A percentile compares a stretch with the other conserved stretches of the same genome.
phyloP scores from a whole-genome alignment of 2,797 vertebrate genomes.

The Paratrypauchen microcephalus region DNA sequence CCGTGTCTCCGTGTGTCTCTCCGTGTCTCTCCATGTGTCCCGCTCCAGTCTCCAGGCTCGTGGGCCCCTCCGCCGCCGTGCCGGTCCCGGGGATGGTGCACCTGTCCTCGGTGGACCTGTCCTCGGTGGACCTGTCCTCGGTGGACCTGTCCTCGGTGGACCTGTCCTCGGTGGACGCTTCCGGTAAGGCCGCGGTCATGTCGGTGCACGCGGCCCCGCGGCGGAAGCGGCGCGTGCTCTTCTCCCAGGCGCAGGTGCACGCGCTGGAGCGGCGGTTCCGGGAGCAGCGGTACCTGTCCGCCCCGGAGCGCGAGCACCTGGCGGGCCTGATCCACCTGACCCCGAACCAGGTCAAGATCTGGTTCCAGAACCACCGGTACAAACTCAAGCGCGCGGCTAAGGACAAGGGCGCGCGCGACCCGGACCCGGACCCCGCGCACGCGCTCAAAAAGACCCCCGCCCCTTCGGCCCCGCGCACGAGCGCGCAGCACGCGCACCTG shows the following conservation, averaged over 20 bases:
- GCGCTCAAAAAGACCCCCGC: background rate
- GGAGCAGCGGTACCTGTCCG: constrained; percentile 92
- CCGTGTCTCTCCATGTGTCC: too few relatives aligned
- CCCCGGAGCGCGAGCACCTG: constrained; percentile 91
- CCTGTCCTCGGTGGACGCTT: constrained; percentile 77
- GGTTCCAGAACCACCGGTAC: constrained; percentile 97
- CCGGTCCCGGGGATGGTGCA: constrained; percentile 87
- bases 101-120: too few relatives aligned
- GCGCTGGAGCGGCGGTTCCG: constrained; percentile 92
- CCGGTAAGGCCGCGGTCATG: constrained; percentile 80
- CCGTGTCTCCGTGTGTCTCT: background rate
- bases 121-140: too few relatives aligned
- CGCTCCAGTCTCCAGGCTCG: constrained; percentile 87
- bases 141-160: too few relatives aligned
- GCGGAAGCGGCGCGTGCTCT: constrained; percentile 89
- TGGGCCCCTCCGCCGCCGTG: constrained; percentile 86
- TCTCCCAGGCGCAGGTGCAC: constrained; percentile 91
- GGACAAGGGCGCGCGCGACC: constrained; percentile 81
- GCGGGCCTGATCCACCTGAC: constrained; percentile 90
- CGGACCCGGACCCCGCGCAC: background rate
- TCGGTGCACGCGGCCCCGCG: constrained; percentile 80
- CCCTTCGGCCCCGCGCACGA: too few relatives aligned
- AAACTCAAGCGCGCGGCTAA: constrained; percentile 94
- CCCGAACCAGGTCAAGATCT: constrained; percentile 96
- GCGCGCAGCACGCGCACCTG: constrained; percentile 48